A percentile compares a stretch with the other conserved stretches of the same genome.
Evolutionary conservation across 2,888 invertebrate species (phyloP).

Genomic region (Drosophila neotestacea): DNA sequence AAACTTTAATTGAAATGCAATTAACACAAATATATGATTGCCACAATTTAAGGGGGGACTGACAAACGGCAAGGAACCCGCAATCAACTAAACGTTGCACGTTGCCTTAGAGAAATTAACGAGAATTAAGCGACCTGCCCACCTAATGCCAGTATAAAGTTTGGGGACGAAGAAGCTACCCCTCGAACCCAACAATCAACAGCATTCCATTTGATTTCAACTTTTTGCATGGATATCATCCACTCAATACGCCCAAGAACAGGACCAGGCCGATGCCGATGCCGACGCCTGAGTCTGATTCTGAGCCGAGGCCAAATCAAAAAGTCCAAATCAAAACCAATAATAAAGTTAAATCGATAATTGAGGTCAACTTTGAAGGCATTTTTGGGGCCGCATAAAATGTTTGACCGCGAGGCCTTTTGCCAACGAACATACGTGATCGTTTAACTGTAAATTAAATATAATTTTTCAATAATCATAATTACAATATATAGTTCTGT

Average conservation of each 20-base stretch:
- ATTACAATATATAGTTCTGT: conserved; percentile 77
- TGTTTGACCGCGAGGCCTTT: conserved; percentile 45
- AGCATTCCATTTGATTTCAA: conserved; percentile 79
- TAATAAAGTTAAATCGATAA: conserved; percentile 86
- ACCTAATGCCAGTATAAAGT: conserved; percentile 73
- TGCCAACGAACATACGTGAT: conserved; percentile 77
- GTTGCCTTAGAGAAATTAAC: conserved; percentile 74
- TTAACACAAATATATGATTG: conserved; percentile 71
- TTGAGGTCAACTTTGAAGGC: conserved; percentile 80
- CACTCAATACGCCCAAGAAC: conserved; percentile 3
- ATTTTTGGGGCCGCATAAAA: conserved; percentile 22
- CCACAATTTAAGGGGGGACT: conserved; percentile 48
- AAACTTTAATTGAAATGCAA: conserved; percentile 38
- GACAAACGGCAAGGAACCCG: conserved; percentile 58
- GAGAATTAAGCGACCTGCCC: conserved; percentile 76
- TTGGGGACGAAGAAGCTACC: conserved; percentile 10
- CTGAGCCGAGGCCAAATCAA: conserved; percentile 50
- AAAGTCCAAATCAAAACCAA: conserved; percentile 83
- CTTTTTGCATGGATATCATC: conserved; percentile 46
- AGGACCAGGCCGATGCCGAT: neutral
- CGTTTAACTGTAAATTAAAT: conserved; percentile 84
- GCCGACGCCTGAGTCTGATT: neutral
- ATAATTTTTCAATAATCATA: conserved; percentile 84
- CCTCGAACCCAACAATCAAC: conserved; percentile 70
- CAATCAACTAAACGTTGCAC: conserved; percentile 83